Percentiles rank a stretch among this genome's conserved stretches.
Evolutionary conservation across 2,888 invertebrate genomes (phyloP).

Genomic region (Hoplodrina blanda): DNA sequence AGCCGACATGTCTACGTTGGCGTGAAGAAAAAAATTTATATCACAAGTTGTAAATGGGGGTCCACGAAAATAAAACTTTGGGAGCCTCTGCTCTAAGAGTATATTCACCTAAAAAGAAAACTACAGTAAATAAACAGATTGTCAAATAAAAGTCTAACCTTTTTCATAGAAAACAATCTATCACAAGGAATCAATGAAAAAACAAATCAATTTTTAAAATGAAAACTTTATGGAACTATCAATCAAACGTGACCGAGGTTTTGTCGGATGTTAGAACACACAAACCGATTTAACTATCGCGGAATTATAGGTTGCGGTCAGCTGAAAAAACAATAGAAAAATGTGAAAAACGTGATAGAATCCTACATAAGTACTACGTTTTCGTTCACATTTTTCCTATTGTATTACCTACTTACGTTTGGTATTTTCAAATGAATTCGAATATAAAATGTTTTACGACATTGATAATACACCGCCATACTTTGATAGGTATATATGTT

Average conservation of each 20-base stretch:
- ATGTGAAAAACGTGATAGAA: background rate
- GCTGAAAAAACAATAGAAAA: slow-evolving; percentile 40
- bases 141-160: slow-evolving; percentile 2
- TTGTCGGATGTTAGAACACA: slow-evolving; percentile 55
- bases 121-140: background rate
- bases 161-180: slow-evolving; percentile 31
- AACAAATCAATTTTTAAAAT: slow-evolving; percentile 50
- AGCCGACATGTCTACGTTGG: too few relatives aligned
- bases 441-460: slow-evolving; percentile 4
- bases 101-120: too few relatives aligned
- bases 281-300: slow-evolving; percentile 58
- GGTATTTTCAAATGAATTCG: slow-evolving; percentile 15
- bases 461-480: background rate
- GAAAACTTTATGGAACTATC: slow-evolving; percentile 54
- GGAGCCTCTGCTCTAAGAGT: too few relatives aligned
- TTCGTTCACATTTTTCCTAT: slow-evolving; percentile 27
- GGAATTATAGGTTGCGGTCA: slow-evolving; percentile 55
- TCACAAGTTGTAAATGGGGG: too few relatives aligned
- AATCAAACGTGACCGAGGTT: slow-evolving; percentile 57
- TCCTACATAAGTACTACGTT: background rate
- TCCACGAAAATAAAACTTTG: too few relatives aligned
- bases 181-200: slow-evolving; percentile 34
- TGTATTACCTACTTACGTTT: slow-evolving; percentile 25
- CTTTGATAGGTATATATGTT: too few relatives aligned
- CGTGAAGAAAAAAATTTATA: too few relatives aligned